A percentile compares a stretch with the other conserved stretches of the same genome.
These are phyloP conservation scores for Brachionus angularis DNA, from an alignment of 1,140 invertebrate genomes.

Conservation along the genomic window DNA sequence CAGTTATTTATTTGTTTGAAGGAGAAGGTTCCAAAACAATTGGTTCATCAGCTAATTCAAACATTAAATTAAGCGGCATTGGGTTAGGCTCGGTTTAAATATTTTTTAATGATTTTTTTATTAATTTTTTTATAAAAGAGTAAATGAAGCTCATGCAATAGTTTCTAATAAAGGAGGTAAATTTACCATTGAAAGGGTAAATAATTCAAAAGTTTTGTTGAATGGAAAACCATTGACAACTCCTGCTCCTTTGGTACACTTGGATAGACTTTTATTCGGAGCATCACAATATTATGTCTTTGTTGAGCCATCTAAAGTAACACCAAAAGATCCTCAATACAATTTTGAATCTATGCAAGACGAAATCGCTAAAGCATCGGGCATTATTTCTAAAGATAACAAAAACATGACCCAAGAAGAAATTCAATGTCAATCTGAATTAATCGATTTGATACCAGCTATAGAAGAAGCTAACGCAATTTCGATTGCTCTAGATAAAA, in stretches of 20 bases:
- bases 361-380: constrained; percentile 64
- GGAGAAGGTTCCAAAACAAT: constrained; percentile 63
- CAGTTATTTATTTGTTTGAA: constrained; percentile 63
- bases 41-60: constrained; percentile 57
- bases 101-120: constrained; percentile 38
- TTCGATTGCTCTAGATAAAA: constrained; percentile 63
- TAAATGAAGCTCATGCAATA: constrained; percentile 62
- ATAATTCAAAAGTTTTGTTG: constrained; percentile 59
- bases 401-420: constrained; percentile 56
- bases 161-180: constrained; percentile 57
- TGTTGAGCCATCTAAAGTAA: constrained; percentile 23
- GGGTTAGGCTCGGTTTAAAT: constrained; percentile 53
- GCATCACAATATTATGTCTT: constrained; percentile 30
- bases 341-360: constrained; percentile 60
- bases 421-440: constrained; percentile 62
- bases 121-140: constrained; percentile 53
- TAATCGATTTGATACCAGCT: constrained; percentile 63
- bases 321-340: constrained; percentile 46
- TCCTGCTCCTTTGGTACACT: constrained; percentile 60
- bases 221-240: constrained; percentile 60
- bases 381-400: constrained; percentile 54
- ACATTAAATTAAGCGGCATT: constrained; percentile 62
- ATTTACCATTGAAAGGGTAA: constrained; percentile 59
- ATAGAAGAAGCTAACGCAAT: constrained; percentile 65
- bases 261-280: constrained; percentile 60